Evolutionary conservation across 2,113 vertebrate genomes (phyloP), one percentile per base, ranked within the genome.

Genomic region (Myrmecobius fasciatus): DNA sequence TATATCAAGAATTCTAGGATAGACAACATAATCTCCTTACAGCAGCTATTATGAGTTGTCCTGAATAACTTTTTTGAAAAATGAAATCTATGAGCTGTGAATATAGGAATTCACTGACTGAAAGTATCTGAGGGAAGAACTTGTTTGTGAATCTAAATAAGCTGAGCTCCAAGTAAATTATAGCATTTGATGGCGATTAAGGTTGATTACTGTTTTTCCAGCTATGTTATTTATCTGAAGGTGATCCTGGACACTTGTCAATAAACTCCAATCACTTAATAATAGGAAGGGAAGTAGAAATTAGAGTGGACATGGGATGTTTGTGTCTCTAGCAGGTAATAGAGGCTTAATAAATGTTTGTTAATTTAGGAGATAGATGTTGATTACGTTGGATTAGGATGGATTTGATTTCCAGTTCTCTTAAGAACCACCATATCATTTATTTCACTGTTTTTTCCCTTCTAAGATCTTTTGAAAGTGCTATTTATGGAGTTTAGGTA

Each of bases 31-130:
- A 90, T 56, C n/a, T 53, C 22, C 17, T 92, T 25, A 48, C 17
- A 14, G 5, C 56, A 48, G 22, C 25, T 89, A 83, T 96, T 91
- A 22, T 49, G 89, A 89, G 17, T 60, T 46, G 47, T 53, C 53
- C 51, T 92, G 51, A 94, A 94, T 89, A 89, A 93, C 5, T 53
- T 52, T 67, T 89, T 92, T 36, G 36, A 89, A 54, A 95, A 95
- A 54, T 36, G 26, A 89, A 53, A 95, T 89, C 36, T 83, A 43
- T 83, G 20, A 31, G 9, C 26, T 67, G 3, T 67, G 26, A 12
- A 67, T 67, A 36, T 67, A 31, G 31, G 31, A 60, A 60, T 2
- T 25, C 56, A 67, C 31, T 67, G 60, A 83, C 6, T 8, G 1
- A 83, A 83, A 83, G 22, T 22, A 83, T 22, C 67, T n/a, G 67